Evolutionary conservation across 2,797 vertebrate genomes (phyloP).

Genomic region (Myotis planiceps): DNA sequence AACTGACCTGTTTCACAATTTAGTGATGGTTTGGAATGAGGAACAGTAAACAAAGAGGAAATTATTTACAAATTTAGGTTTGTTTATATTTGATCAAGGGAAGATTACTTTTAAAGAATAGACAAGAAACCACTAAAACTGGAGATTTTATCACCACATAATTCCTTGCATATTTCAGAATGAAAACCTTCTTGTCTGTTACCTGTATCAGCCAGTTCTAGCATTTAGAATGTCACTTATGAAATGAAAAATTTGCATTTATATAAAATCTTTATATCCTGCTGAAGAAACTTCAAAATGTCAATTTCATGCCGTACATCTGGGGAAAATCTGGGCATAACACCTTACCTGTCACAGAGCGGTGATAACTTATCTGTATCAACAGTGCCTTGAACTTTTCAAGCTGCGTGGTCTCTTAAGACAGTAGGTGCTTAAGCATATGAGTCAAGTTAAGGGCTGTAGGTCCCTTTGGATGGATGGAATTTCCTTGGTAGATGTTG

Average conservation of each 20-base stretch:
- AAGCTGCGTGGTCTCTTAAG: neutral
- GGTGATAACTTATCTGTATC: constrained; percentile 45
- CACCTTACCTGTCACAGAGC: constrained; percentile 42
- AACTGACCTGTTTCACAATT: neutral
- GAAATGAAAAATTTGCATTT: constrained; percentile 73
- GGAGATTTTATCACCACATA: neutral
- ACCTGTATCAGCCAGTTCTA: constrained; percentile 40
- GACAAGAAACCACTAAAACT: neutral
- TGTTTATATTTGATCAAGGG: neutral
- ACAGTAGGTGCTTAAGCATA: neutral
- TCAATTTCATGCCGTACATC: constrained; percentile 70
- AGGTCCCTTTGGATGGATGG: neutral
- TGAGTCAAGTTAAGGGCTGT: neutral
- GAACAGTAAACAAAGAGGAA: neutral
- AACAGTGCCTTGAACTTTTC: constrained; percentile 31
- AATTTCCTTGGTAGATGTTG: neutral
- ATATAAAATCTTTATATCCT: constrained; percentile 75
- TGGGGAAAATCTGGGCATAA: constrained; percentile 68
- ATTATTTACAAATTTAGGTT: neutral
- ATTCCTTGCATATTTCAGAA: constrained; percentile 35
- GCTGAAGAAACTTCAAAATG: constrained; percentile 75
- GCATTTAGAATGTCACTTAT: constrained; percentile 70
- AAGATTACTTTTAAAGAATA: constrained; percentile 48
- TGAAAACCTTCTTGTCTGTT: constrained; percentile 29
- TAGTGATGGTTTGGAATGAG: neutral